Evolutionary conservation across 2,888 invertebrate genomes (phyloP).

Genomic region (Entomobrya multifasciata): DNA sequence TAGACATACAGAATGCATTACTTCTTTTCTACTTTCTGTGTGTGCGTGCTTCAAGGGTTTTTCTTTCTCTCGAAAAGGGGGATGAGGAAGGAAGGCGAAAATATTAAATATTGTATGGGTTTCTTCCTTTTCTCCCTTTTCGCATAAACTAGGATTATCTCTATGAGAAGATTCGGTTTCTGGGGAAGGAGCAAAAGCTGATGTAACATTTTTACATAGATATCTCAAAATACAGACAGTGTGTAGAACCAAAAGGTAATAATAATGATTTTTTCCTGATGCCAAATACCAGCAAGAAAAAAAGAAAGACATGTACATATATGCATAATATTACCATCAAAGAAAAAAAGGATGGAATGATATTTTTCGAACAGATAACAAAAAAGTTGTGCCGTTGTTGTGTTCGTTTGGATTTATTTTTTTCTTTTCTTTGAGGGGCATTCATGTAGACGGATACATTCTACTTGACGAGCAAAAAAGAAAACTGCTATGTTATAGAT

Average conservation of each 20-base stretch:
- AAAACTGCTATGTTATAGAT: no score
- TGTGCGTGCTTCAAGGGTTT: conserved; percentile 6
- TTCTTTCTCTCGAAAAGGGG: not conserved
- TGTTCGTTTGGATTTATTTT: no score
- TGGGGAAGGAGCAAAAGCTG: not conserved
- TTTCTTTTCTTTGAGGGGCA: no score
- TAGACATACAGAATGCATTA: not conserved
- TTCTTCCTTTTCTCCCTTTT: conserved; percentile 36
- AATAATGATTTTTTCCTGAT: not conserved
- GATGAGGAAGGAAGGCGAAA: conserved; percentile 37
- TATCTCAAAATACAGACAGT: not conserved
- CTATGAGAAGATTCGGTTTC: not conserved
- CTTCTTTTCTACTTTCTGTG: not conserved
- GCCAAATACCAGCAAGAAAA: not conserved
- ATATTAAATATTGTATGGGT: conserved; percentile 62
- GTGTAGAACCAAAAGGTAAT: not conserved
- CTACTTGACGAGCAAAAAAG: no score
- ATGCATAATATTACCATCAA: no score
- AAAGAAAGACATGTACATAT: not conserved
- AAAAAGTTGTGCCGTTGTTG: no score
- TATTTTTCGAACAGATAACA: no score
- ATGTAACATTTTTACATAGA: no score
- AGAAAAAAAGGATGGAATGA: no score
- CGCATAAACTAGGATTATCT: conserved; percentile 40
- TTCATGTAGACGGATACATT: no score